Percentiles rank a stretch among this genome's conserved stretches.
Evolutionary conservation across 2,113 vertebrate genomes (phyloP).

Genomic region (Poeciliopsis retropinna): DNA sequence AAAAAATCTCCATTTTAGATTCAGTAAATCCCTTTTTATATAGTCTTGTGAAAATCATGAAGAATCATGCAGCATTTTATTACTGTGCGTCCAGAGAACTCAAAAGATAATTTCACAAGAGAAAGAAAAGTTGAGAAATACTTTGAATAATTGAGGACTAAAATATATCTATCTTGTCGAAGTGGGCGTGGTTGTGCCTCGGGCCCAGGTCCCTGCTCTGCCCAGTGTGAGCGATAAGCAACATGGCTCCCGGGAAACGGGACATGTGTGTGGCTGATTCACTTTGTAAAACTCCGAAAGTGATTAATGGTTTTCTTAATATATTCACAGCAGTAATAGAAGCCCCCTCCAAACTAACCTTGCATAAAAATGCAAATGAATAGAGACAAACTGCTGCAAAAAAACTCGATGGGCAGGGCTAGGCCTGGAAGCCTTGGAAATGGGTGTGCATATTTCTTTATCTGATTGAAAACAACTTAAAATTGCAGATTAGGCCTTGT

Average conservation of each 20-base stretch:
- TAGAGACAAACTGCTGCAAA: slow-evolving; percentile 67
- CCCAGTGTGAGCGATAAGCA: slow-evolving; percentile 58
- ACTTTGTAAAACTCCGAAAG: slow-evolving; percentile 63
- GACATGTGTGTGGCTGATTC: slow-evolving; percentile 74
- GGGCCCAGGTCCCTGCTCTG: slow-evolving; percentile 52
- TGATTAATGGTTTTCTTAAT: slow-evolving; percentile 83
- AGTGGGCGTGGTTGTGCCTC: slow-evolving; percentile 35
- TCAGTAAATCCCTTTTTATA: slow-evolving; percentile 19
- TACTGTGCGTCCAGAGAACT: neutral
- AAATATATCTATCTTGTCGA: slow-evolving; percentile 32
- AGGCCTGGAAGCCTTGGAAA: slow-evolving; percentile 70
- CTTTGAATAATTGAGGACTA: slow-evolving; percentile 5
- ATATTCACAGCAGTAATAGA: slow-evolving; percentile 75
- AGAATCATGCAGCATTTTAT: slow-evolving; percentile 13
- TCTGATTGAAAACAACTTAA: slow-evolving; percentile 59
- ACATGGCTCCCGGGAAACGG: slow-evolving; percentile 50
- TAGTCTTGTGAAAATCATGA: slow-evolving; percentile 16
- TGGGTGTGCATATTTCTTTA: slow-evolving; percentile 79
- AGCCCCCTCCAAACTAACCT: slow-evolving; percentile 75
- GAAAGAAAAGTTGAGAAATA: neutral
- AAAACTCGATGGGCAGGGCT: slow-evolving; percentile 68
- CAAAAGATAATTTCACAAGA: neutral
- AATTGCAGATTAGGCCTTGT: slow-evolving; percentile 67
- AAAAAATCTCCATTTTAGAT: slow-evolving; percentile 1
- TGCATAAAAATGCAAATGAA: slow-evolving; percentile 83